Base-by-base conservation (phyloP, 2,113 vertebrate genomes). In the Tringa solitaria region DNA sequence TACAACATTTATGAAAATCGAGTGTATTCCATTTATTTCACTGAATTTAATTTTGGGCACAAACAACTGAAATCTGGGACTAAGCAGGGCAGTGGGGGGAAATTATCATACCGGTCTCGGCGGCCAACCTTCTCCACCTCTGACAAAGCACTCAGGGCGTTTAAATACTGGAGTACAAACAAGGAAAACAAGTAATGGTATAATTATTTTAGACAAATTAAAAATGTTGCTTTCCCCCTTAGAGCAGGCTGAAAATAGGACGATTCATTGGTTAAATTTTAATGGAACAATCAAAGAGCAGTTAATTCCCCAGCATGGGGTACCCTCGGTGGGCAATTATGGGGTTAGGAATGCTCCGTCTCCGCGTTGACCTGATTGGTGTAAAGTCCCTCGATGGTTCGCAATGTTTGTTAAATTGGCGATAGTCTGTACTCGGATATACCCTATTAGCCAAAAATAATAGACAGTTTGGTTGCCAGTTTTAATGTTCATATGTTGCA, bases 191-290 rank as follows among this genome's bases (percentile, higher is more conserved):
- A 96, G 64, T 97, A 91, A 94, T 70, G 72, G 46, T 91, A 96
- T 91, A 95, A 97, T 96, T 96, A 96, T 96, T 97, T 93, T 83
- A 96, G 78, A 94, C 90, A 95, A 97, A 96, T 96, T 97, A 96
- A 94, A 96, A 97, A 94, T 93, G 84, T 95, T 96, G 68, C 79
- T 91, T 93, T 90, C 90, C 68, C 84, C 95, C 87, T 96, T 54
- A 96, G 93, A 94, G 87, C 79, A 92, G 91, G 90, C 76, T 81
- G 81, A 90, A 91, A 97, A 94, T 90, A 81, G 89, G 96, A 96
- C 20, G 2, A 97, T 96, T 97, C 51, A 93, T 88, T 94, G 90
- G 56, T 89, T 96, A 96, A 95, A 97, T 96, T 97, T 97, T 97
- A 97, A 63, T 91, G 86, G 97, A 97, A 97, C 96, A 96, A 97